Base-by-base conservation (phyloP, 2,113 vertebrate genomes). In the Melanotaenia duboulayi region DNA sequence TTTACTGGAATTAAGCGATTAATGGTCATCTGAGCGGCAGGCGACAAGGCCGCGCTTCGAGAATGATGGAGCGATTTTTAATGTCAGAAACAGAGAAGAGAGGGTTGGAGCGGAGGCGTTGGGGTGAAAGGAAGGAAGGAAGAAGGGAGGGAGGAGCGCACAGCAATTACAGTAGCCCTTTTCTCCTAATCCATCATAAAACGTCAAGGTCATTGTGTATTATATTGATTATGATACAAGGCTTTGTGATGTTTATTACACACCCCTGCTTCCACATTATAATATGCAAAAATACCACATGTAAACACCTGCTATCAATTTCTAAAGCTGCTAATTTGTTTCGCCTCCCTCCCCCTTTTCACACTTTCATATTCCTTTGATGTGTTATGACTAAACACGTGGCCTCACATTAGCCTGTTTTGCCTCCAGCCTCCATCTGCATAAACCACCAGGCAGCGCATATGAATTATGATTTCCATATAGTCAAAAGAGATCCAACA, bases 1-100 rank as follows among this genome's bases (percentile, higher is more conserved):
- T 97, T 97, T 96, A 95, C 96, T 96, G 96, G 96, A 98, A 97
- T 97, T 96, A 98, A 95, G 96, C 94, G 95, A 97, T 98, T 97
- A 97, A 95, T 93, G 95, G 96, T 95, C 95, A 95, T 94, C 92
- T 93, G 95, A 94, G 95, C 95, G 95, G 95, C 96, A 96, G 95
- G 95, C 95, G 95, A 92, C 93, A 91, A 93, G 86, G 94, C 91
- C 92, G 92, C 95, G 93, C 93, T 95, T 94, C 94, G 94, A 96
- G 82, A 94, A 97, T 97, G 96, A 98, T 95, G 93, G 95, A 95
- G 94, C 85, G 91, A 75, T 95, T 94, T 96, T 95, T 96, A 95
- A 96, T 97, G 94, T 93, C 84, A 76, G 65, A 81, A 75, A 77
- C 56, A 65, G 24, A 32, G n/a, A 55, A 22, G 64, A 35, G 66